Evolutionary conservation across 1,140 invertebrate genomes (phyloP).

Genomic region (Nasonia giraulti): DNA sequence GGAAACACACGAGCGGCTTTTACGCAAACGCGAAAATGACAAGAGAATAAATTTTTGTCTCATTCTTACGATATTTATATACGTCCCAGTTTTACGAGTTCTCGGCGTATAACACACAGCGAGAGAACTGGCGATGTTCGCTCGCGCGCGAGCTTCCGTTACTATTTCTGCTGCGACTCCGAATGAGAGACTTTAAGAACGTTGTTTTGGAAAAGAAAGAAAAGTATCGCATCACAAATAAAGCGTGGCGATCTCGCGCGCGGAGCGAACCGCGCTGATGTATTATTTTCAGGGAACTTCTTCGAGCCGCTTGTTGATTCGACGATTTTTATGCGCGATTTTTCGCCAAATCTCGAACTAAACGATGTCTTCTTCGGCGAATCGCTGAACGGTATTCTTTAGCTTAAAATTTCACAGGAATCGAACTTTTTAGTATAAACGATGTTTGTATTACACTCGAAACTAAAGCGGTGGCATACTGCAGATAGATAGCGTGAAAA

Average conservation of each 20-base stretch:
- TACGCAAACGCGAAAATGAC: not conserved
- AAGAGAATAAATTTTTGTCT: slow-evolving; percentile 35
- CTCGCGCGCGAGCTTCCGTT: slow-evolving; percentile 14
- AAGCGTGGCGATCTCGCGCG: not conserved
- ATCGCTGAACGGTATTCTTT: no score
- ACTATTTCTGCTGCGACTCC: slow-evolving; percentile 48
- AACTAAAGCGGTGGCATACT: no score
- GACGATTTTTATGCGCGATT: no score
- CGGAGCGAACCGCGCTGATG: not conserved
- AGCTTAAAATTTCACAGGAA: no score
- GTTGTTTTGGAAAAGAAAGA: slow-evolving; percentile 46
- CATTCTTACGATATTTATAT: slow-evolving; percentile 51
- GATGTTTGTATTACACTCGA: no score
- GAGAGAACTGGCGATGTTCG: not conserved
- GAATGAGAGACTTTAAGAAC: slow-evolving; percentile 41
- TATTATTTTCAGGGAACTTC: not conserved
- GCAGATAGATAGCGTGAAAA: no score
- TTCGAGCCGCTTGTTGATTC: not conserved
- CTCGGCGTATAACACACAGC: slow-evolving; percentile 21
- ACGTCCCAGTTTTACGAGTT: slow-evolving; percentile 46
- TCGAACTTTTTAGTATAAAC: no score
- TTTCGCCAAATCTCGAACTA: no score
- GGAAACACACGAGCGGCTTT: no score
- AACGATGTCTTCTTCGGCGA: no score
- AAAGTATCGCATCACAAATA: slow-evolving; percentile 45